Conservation (phyloP, 2,113 vertebrate genomes). For the Plestiodon gilberti region DNA sequence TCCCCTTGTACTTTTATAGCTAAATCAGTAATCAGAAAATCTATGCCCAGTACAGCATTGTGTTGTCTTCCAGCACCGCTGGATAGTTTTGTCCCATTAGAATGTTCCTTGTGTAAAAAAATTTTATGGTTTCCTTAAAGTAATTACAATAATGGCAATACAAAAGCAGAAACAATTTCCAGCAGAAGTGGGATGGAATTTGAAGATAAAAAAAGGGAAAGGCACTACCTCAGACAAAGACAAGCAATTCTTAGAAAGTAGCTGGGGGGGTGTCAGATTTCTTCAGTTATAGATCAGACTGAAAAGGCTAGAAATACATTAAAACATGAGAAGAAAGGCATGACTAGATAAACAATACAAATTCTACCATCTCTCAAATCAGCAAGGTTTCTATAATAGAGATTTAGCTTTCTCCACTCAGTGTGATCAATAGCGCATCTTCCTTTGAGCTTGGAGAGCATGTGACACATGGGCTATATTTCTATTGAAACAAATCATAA, state of each 20-base stretch:
- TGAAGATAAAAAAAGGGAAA: slow-evolving; percentile 63
- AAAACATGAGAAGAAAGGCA: slow-evolving; percentile 29
- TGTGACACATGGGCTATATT: neutral
- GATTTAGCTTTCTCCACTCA: neutral
- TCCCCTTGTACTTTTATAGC: slow-evolving; percentile 16
- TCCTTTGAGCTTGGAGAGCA: slow-evolving; percentile 44
- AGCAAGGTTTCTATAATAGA: fast-evolving
- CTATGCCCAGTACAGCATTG: slow-evolving; percentile 2
- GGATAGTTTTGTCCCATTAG: slow-evolving; percentile 62
- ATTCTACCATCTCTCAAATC: neutral
- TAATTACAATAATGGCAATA: slow-evolving; percentile 66
- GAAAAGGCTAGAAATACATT: too few species aligned
- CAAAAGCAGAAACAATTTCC: slow-evolving; percentile 68
- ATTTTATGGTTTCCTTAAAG: slow-evolving; percentile 51
- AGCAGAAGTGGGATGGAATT: slow-evolving; percentile 54
- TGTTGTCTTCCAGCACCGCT: slow-evolving; percentile 53
- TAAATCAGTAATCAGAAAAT: slow-evolving; percentile 32
- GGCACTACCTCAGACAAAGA: slow-evolving; percentile 59
- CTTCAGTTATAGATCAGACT: neutral
- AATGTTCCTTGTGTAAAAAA: slow-evolving; percentile 51
- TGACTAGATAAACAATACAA: slow-evolving; percentile 52
- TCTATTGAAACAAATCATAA: neutral
- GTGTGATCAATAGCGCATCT: neutral
- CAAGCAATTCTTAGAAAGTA: slow-evolving; percentile 59
- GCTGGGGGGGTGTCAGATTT: slow-evolving; percentile 36